These are phyloP conservation scores for Hoplostethus mediterraneus DNA, from an alignment of 2,797 vertebrate genomes.

Conservation along the genomic window DNA sequence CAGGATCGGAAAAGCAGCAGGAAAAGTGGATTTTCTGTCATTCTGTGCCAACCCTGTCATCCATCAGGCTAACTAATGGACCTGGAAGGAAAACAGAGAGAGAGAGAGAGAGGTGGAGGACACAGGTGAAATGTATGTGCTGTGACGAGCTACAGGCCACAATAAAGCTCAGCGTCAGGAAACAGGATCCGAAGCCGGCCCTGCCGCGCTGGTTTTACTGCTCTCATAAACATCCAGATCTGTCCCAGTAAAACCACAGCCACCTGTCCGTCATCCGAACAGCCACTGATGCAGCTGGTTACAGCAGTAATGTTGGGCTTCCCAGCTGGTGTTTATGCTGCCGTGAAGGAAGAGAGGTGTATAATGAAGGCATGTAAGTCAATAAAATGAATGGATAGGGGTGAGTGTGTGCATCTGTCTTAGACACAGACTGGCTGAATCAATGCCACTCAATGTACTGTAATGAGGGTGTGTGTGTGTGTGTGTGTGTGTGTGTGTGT, in stretches of 20 bases:
- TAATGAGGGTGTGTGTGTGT: conserved; percentile 8
- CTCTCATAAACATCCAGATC: too few species aligned
- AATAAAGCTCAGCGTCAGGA: too few species aligned
- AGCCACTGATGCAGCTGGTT: too few species aligned
- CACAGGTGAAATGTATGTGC: too few species aligned
- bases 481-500: too few species aligned
- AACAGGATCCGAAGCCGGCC: too few species aligned
- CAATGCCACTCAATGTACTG: neutral
- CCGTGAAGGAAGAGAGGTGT: conserved; percentile 28
- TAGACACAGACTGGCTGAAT: conserved; percentile 15
- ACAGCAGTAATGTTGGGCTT: too few species aligned
- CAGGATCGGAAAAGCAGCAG: conserved; percentile 46
- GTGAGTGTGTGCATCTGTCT: conserved; percentile 24
- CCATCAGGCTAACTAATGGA: conserved; percentile 72
- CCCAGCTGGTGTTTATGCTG: neutral
- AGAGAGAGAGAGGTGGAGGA: neutral
- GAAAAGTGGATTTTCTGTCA: conserved; percentile 59
- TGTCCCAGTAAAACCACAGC: too few species aligned
- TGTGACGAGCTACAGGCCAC: too few species aligned
- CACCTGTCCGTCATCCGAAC: too few species aligned
- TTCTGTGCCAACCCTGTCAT: conserved; percentile 49
- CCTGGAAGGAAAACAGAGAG: conserved; percentile 36
- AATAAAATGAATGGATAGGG: conserved; percentile 28
- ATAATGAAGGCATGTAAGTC: conserved; percentile 41
- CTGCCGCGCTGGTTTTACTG: too few species aligned